Base-by-base conservation (phyloP, 2,888 invertebrate genomes). In the Ypsolopha scabrella region DNA sequence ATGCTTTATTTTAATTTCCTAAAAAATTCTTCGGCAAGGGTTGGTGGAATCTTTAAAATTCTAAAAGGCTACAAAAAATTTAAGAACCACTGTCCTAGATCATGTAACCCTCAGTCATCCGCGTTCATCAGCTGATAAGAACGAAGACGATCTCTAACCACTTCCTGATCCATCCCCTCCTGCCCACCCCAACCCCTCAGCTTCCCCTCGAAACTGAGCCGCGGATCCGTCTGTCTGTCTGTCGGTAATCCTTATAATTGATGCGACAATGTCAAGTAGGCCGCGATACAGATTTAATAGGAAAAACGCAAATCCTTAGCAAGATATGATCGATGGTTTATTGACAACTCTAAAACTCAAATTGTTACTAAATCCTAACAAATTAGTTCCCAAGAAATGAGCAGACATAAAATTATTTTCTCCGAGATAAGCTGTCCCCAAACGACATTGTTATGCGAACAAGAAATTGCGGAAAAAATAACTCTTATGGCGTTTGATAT, bases 211-310 rank as follows among this genome's bases (percentile, higher is more conserved):
- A 80, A 82, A 82, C 82, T 80, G 83, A 81, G 80, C 80, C 80
- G 80, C 70, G 74, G 73, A 79, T 74, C 83, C 82, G 86, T 86
- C 86, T 72, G 67, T 59, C 57, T 83, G 86, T 86, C 86, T 72
- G 67, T 59, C 57, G 58, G 75, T 85, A 85, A 86, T 80, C 85
- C 86, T 81, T 83, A 83, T 86, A 85, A 86, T 86, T 86, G 86
- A 86, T 85, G 86, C 75, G 77, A 76, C 80, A 75, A 80, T 77
- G 83, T 85, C 85, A 82, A 80, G 75, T 70, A 72, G 72, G 66
- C 72, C 66, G 65, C 70, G 67, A 75, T 75, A 76, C 78, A 75
- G 74, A 72, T 39, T 74, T 78, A 80, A 83, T 81, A 81, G 81
- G 79, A 85, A 83, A 81, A 83, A 83, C 79, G 80, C 80, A 78